Evolutionary conservation across 2,797 vertebrate genomes (phyloP).

Genomic region (Phylloscopus collybita): DNA sequence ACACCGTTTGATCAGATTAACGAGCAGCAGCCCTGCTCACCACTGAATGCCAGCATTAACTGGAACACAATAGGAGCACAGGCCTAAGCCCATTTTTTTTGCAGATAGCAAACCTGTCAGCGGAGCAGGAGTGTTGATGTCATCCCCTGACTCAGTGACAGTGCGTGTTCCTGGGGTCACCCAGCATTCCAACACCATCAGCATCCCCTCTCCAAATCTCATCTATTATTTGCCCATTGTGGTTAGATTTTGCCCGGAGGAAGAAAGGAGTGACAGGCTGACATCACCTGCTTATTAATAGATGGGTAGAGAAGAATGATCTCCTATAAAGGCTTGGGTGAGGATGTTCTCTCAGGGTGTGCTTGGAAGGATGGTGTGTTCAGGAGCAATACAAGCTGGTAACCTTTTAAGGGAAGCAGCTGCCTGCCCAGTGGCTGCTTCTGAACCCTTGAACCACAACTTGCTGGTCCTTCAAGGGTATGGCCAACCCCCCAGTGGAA

Average conservation of each 20-base stretch:
- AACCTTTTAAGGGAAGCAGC: constrained; percentile 7
- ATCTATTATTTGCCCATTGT: constrained; percentile 47
- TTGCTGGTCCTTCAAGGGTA: not conserved
- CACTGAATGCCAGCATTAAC: constrained; percentile 82
- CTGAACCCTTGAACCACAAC: not conserved
- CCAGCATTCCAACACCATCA: constrained; percentile 52
- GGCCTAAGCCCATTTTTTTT: constrained; percentile 64
- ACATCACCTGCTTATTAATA: constrained; percentile 57
- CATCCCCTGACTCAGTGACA: constrained; percentile 80
- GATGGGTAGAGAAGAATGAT: not conserved
- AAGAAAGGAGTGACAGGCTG: constrained; percentile 39
- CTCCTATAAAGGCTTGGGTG: not conserved
- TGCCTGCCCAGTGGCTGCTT: not conserved
- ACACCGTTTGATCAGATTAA: constrained; percentile 81
- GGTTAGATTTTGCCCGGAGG: constrained; percentile 37
- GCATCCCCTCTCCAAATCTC: constrained; percentile 46
- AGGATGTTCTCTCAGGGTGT: not conserved
- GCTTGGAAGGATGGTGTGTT: not conserved
- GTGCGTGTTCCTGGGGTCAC: constrained; percentile 72
- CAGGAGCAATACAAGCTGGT: not conserved
- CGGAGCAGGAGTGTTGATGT: constrained; percentile 76
- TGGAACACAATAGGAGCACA: constrained; percentile 76
- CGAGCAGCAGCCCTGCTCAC: constrained; percentile 70
- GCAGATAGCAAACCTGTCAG: constrained; percentile 74
- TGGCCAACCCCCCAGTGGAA: not conserved